Evolutionary conservation across 1,140 invertebrate genomes (phyloP).

Genomic region (Subanguina moxae): DNA sequence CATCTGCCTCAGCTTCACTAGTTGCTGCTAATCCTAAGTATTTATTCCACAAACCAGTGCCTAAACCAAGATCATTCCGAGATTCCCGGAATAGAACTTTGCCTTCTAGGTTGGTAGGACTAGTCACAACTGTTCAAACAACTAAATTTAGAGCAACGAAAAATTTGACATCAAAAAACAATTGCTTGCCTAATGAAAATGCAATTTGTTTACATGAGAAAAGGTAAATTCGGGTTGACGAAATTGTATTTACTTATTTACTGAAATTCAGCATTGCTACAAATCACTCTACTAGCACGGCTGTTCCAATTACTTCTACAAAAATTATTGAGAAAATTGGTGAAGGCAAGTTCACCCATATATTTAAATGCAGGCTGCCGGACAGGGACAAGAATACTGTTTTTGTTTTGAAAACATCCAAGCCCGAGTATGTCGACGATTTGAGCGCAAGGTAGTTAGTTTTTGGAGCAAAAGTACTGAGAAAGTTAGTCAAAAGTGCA

Average conservation of each 20-base stretch:
- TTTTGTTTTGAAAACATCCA: conserved; percentile 21
- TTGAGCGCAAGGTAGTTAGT: not conserved
- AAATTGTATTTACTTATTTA: not conserved
- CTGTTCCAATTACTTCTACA: conserved; percentile 4
- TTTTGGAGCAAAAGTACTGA: too few relatives aligned
- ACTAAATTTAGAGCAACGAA: conserved; percentile 10
- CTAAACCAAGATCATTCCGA: conserved; percentile 14
- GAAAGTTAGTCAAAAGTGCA: too few relatives aligned
- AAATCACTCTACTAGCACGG: not conserved
- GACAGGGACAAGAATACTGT: not conserved
- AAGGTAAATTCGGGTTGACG: not conserved
- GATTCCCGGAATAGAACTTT: conserved; percentile 4
- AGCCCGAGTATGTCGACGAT: conserved; percentile 18
- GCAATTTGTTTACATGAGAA: not conserved
- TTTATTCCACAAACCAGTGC: conserved; percentile 11
- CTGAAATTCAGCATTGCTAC: not conserved
- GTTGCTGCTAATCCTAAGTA: not conserved
- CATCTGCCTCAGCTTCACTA: not conserved
- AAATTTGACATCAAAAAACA: not conserved
- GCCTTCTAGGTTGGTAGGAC: not conserved
- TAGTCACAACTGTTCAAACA: conserved; percentile 1
- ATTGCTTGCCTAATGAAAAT: not conserved
- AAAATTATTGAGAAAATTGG: conserved; percentile 27
- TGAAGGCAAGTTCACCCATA: conserved; percentile 37
- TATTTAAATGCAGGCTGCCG: conserved; percentile 12